These are phyloP conservation scores for Solenopsis invicta DNA, from an alignment of 1,140 invertebrate species.

Conservation along the genomic window DNA sequence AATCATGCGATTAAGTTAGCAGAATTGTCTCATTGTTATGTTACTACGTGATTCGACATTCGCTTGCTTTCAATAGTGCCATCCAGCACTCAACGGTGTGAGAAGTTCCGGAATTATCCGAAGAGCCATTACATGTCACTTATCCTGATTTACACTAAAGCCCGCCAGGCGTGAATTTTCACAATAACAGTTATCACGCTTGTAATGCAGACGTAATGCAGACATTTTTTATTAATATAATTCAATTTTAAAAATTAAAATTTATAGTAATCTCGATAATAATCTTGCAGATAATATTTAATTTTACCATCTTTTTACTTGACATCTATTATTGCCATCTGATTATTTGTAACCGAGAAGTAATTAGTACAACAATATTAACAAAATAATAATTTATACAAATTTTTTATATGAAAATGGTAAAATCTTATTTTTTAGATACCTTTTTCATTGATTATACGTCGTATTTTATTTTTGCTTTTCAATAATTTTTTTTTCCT, in stretches of 20 bases:
- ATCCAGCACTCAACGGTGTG: constrained; percentile 56
- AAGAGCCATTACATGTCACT: constrained; percentile 64
- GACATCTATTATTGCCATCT: background rate
- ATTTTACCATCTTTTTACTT: background rate
- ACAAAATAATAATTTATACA: constrained; percentile 13
- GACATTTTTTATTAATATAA: constrained; percentile 7
- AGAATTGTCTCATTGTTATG: constrained; percentile 62
- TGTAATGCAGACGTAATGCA: constrained; percentile 40
- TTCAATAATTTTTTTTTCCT: background rate
- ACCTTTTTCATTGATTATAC: background rate
- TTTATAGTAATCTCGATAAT: background rate
- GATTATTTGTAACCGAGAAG: background rate
- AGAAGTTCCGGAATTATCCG: constrained; percentile 60
- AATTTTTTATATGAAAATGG: background rate
- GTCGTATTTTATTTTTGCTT: background rate
- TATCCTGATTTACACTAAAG: constrained; percentile 59
- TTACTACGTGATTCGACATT: constrained; percentile 60
- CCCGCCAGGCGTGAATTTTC: constrained; percentile 57
- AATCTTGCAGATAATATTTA: background rate
- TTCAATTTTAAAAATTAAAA: too few relatives aligned
- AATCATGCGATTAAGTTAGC: constrained; percentile 58
- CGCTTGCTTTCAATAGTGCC: constrained; percentile 56
- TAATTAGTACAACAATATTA: background rate
- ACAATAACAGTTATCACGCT: constrained; percentile 50
- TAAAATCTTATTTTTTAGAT: background rate